Evolutionary conservation across 2,888 invertebrate genomes (phyloP).

Genomic region (Caenorhabditis sulstoni): DNA sequence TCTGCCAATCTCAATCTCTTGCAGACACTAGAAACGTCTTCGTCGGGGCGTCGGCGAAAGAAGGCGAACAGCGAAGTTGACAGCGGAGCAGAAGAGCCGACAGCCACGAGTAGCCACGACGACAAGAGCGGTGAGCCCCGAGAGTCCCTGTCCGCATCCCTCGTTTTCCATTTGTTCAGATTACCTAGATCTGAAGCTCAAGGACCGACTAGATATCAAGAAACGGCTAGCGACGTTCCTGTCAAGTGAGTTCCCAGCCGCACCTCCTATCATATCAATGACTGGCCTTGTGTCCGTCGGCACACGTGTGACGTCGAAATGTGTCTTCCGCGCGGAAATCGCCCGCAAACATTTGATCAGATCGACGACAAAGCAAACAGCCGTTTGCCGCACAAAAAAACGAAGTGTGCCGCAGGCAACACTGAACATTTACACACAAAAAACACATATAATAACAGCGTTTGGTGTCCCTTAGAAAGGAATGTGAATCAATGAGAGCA

Average conservation of each 20-base stretch:
- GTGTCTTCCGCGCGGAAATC: slow-evolving; percentile 61
- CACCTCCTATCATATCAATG: slow-evolving; percentile 33
- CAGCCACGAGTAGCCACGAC: slow-evolving; percentile 55
- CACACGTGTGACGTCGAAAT: slow-evolving; percentile 53
- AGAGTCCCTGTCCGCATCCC: background rate
- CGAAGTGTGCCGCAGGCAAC: slow-evolving; percentile 42
- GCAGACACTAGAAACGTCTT: slow-evolving; percentile 58
- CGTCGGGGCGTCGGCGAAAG: slow-evolving; percentile 55
- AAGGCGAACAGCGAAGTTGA: slow-evolving; percentile 62
- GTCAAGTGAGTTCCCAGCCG: slow-evolving; percentile 44
- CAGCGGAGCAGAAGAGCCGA: slow-evolving; percentile 59
- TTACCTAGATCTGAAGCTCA: background rate
- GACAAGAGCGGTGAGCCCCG: slow-evolving; percentile 58
- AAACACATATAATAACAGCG: slow-evolving; percentile 46
- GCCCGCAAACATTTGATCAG: slow-evolving; percentile 61
- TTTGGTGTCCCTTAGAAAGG: slow-evolving; percentile 15
- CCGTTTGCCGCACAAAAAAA: slow-evolving; percentile 34
- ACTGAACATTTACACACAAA: slow-evolving; percentile 45
- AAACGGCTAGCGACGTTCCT: slow-evolving; percentile 60
- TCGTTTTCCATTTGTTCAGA: slow-evolving; percentile 27
- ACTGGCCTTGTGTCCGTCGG: slow-evolving; percentile 26
- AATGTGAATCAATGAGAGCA: background rate
- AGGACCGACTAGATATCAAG: slow-evolving; percentile 46
- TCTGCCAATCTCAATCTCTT: slow-evolving; percentile 13
- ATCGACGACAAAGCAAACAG: slow-evolving; percentile 54